phyloP scores from a whole-genome alignment of 1,140 invertebrate genomes.

The Drosophila kurseongensis region DNA sequence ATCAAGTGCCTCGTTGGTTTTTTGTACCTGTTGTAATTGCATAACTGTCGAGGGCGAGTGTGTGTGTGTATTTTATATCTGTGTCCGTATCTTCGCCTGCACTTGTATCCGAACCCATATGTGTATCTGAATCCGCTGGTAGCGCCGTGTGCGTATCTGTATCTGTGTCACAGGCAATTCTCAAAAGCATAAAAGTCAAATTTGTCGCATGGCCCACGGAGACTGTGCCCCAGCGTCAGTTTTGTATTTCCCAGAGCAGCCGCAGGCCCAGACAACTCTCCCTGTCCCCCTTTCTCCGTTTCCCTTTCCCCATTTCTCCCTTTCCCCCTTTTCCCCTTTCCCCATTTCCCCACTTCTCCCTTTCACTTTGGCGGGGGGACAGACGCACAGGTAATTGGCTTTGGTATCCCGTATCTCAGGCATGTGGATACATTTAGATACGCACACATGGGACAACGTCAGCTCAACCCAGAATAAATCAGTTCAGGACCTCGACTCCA shows the following conservation, averaged over 20 bases:
- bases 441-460: conserved; percentile 31
- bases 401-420: conserved; percentile 63
- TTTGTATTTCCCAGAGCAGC: conserved; percentile 60
- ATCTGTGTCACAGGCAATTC: conserved; percentile 79
- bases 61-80: conserved; percentile 18
- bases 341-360: background rate
- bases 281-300: background rate
- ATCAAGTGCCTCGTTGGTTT: conserved; percentile 58
- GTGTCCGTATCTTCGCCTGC: conserved; percentile 9
- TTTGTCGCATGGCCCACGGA: conserved; percentile 76
- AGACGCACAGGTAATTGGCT: conserved; percentile 73
- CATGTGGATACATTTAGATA: conserved; percentile 75
- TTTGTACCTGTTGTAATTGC: conserved; percentile 71
- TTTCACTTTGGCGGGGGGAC: background rate
- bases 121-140: conserved; percentile 4
- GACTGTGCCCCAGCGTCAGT: conserved; percentile 52
- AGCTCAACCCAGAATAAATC: conserved; percentile 4
- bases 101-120: background rate
- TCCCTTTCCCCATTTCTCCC: background rate
- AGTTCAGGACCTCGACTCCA: background rate
- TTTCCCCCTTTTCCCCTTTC: too few relatives aligned
- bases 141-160: conserved; percentile 33
- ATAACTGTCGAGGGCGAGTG: conserved; percentile 50
- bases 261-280: conserved; percentile 45
- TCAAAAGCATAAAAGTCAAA: conserved; percentile 82